These are phyloP conservation scores for Onychomys torridus DNA, from an alignment of 2,797 vertebrate genomes.

Conservation along the genomic window DNA sequence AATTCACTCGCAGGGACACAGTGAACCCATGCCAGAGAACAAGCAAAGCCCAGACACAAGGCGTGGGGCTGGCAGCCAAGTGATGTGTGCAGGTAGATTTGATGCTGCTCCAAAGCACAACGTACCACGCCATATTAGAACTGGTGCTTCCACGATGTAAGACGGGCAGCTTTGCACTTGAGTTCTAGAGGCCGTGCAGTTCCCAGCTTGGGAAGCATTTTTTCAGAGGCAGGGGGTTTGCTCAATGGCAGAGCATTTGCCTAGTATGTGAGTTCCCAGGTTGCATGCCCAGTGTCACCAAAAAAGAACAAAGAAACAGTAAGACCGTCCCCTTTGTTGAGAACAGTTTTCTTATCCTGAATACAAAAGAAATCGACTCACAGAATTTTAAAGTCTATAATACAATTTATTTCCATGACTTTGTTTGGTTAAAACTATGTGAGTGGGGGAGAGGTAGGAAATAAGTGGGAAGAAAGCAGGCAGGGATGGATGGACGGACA, in stretches of 20 bases:
- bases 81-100: background rate
- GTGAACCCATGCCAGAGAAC: background rate
- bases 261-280: background rate
- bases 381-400: conserved; percentile 18
- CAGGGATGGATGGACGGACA: background rate
- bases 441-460: background rate
- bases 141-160: background rate
- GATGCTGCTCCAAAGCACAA: rapidly evolving
- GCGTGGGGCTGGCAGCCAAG: too few species aligned
- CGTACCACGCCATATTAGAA: background rate
- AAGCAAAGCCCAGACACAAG: background rate
- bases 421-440: background rate
- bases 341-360: background rate
- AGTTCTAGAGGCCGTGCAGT: background rate
- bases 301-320: background rate
- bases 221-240: background rate
- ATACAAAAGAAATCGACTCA: background rate
- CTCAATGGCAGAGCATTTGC: background rate
- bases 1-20: background rate
- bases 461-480: background rate
- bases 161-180: background rate
- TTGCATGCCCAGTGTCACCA: background rate
- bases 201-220: background rate
- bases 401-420: background rate
- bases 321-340: background rate